Conservation (phyloP, 2,797 vertebrate genomes). For the Strix occidentalis region DNA sequence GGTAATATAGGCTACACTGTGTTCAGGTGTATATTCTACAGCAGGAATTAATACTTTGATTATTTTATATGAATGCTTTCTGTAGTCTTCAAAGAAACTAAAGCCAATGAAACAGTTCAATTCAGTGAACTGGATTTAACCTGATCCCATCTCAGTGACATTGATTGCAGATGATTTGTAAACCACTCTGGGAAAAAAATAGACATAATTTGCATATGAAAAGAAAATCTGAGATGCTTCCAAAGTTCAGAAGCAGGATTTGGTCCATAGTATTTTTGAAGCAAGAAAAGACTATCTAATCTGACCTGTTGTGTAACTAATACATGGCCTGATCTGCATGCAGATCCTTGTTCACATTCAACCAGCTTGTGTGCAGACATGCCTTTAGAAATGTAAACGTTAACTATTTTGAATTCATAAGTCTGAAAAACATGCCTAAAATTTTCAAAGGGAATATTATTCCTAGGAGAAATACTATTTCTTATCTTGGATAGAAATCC, state of each 20-base stretch:
- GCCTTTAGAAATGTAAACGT: neutral
- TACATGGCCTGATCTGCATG: neutral
- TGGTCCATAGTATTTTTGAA: neutral
- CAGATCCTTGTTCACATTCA: neutral
- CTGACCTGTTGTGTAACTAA: neutral
- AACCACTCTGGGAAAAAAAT: neutral
- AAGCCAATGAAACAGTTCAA: neutral
- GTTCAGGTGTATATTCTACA: neutral
- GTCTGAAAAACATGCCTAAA: neutral
- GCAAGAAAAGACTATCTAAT: neutral
- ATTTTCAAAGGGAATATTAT: neutral
- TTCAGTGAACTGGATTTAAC: slow-evolving; percentile 7
- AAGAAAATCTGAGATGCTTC: neutral
- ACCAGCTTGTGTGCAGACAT: neutral
- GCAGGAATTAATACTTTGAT: neutral
- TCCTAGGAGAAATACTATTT: neutral
- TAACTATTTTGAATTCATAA: neutral
- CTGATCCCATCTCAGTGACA: neutral
- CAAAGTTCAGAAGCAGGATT: neutral
- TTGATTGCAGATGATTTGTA: neutral
- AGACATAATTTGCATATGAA: neutral
- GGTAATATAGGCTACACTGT: neutral
- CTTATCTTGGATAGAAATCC: neutral
- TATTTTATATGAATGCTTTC: neutral
- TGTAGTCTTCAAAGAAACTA: neutral